Evolutionary conservation across 2,797 vertebrate genomes (phyloP), one percentile per base, ranked within the genome.

Genomic region (Bradypodion pumilum): DNA sequence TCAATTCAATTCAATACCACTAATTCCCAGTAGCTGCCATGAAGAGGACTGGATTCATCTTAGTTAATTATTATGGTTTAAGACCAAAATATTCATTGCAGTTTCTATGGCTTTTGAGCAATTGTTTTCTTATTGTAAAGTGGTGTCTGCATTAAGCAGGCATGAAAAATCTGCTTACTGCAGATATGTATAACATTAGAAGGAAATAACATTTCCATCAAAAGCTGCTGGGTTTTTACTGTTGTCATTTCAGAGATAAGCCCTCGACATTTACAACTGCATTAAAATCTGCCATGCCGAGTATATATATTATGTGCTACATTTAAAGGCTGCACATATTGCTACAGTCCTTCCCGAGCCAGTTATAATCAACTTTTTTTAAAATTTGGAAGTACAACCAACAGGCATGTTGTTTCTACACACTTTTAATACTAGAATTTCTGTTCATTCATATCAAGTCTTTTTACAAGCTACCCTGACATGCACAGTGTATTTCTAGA

Each of bases 351-450:
- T 68, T 32, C 44, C 21, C 13, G 68, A 68, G 23, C 63, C 46
- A 32, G 7, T 37, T 79, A 35, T 46, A 68, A 52, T 49, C 63
- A 23, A 10, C n/a, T 66, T 79, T 44, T 44, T 66, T 49, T 35
- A n/a, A n/a, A n/a, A 68, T 66, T 80, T 52, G 63, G 63, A 44
- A 9, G 37, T 37, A 68, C 37, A 66, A 66, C 29, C 65, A n/a
- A 76, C 16, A 46, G 21, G 19, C 8, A 27, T 0, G 66, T 85
- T 32, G 25, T 82, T 84, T 87, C 85, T 80, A 86, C 32, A 10
- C 10, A 19, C 74, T 81, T 84, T 19, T 7, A 19, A 29, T 59
- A 42, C 35, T 78, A 84, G 78, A 86, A 21, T 40, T 63, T 75
- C 82, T 56, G 37, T 84, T 83, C 69, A 52, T 25, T 73, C 56